Evolutionary conservation across 2,113 vertebrate species (phyloP), one percentile per base, ranked within the genome.

Genomic region (Protobothrops flavoviridis): DNA sequence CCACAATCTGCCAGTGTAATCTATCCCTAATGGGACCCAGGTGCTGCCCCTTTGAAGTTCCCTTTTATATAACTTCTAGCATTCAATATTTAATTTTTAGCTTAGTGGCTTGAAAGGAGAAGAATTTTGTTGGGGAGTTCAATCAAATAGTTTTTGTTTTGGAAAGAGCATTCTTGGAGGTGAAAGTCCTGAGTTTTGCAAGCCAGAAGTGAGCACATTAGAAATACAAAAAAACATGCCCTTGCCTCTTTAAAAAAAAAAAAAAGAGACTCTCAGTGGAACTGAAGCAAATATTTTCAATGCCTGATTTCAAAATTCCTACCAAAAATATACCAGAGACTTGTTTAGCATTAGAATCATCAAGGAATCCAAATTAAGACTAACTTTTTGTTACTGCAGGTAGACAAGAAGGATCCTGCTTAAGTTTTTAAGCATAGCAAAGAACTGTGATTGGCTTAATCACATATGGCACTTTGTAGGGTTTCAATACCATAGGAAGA

Each of bases 1-100:
- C 24, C 88, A 53, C n/a, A 39, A 23, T 56, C 91, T 92, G 88
- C 88, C 81, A 74, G 39, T 26, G 56, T 86, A 64, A 74, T 50
- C 87, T 85, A 57, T 81, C 43, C 29, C 59, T 92, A 92, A 88
- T 74, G 21, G 88, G 88, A 57, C 15, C 23, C 91, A 90, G 91
- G 57, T 74, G 39, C 50, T 57, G 85, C 33, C 45, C 57, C 57
- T 90, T 48, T 90, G 93, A 90, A 81, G 88, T 86, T 57, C 48
- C 52, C 48, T 87, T 90, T 86, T 81, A 64, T 87, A 53, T 53
- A 92, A 74, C 56, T 87, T 33, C 24, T 43, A 24, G 26, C 53
- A 90, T 87, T 39, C 86, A 20, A 20, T 7, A 20, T 89, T 90
- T 26, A 1, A 15, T 81, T 57, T 87, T 52, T 69, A 74, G 57